Percentiles rank a stretch among this genome's conserved stretches.
These are phyloP conservation scores for Cercopithecus mona DNA, from an alignment of 2,113 vertebrate species.

Conservation along the genomic window DNA sequence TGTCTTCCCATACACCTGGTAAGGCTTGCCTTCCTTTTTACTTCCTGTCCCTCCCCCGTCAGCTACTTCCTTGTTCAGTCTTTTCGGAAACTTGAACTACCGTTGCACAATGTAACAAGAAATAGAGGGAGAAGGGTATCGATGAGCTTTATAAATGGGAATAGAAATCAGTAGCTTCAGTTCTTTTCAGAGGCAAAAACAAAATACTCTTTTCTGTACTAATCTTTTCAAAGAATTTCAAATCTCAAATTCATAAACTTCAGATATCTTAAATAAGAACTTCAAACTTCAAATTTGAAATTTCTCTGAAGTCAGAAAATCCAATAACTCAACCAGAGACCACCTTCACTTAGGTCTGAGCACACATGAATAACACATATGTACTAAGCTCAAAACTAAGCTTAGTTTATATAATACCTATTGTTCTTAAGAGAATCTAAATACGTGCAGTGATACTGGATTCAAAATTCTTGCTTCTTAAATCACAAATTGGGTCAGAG, in stretches of 20 bases:
- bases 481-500: background rate
- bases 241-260: background rate
- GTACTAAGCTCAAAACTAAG: background rate
- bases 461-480: background rate
- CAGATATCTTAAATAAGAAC: background rate
- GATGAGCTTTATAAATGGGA: background rate
- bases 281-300: background rate
- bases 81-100: background rate
- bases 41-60: background rate
- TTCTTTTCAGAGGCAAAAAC: background rate
- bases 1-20: background rate
- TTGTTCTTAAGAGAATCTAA: background rate
- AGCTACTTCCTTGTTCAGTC: background rate
- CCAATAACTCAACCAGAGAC: background rate
- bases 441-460: background rate
- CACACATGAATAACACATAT: rapidly evolving
- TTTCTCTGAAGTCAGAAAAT: background rate
- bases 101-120: background rate
- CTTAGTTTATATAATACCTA: background rate
- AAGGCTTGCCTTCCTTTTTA: background rate
- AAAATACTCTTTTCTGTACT: background rate
- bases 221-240: background rate
- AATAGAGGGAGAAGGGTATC: background rate
- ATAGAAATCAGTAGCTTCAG: background rate
- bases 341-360: background rate